A percentile compares a stretch with the other conserved stretches of the same genome.
phyloP scores from a whole-genome alignment of 2,888 invertebrate species.

The Frankliniella intonsa region DNA sequence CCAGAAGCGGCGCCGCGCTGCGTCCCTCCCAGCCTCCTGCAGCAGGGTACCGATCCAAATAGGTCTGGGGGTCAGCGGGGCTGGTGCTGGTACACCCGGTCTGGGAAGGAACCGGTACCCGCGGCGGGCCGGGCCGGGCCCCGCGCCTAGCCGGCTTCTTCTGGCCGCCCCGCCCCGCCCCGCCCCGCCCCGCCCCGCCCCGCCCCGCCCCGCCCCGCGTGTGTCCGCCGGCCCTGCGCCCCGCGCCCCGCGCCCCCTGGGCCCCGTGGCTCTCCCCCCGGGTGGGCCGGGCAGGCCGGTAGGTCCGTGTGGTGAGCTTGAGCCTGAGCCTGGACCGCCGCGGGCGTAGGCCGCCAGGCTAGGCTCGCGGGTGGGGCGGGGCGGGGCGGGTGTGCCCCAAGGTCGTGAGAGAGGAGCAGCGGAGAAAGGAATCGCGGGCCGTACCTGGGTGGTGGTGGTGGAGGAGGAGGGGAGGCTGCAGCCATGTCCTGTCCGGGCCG shows the following conservation, averaged over 20 bases:
- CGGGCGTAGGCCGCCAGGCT: neutral
- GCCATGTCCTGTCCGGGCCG: too few species aligned
- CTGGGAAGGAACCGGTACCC: slow-evolving; percentile 15
- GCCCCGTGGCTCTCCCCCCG: neutral
- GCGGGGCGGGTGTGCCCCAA: neutral
- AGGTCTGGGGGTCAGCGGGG: slow-evolving; percentile 25
- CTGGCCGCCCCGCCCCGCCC: neutral
- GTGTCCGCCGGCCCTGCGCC: neutral
- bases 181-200: neutral
- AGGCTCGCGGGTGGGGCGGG: neutral
- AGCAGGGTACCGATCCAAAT: neutral
- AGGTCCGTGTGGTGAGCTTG: neutral
- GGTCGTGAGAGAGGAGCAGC: neutral
- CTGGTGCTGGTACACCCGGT: neutral
- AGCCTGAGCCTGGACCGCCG: neutral
- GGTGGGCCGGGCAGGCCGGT: too few species aligned
- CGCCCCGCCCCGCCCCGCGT: neutral
- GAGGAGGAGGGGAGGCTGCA: too few species aligned
- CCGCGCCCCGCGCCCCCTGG: neutral
- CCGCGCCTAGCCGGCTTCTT: too few species aligned
- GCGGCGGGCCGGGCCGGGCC: neutral
- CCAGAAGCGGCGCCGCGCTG: too few species aligned
- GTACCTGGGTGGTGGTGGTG: neutral
- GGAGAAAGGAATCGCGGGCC: neutral
- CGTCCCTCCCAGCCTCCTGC: too few species aligned